phyloP scores from a whole-genome alignment of 2,113 vertebrate genomes.

The Martes martes region DNA sequence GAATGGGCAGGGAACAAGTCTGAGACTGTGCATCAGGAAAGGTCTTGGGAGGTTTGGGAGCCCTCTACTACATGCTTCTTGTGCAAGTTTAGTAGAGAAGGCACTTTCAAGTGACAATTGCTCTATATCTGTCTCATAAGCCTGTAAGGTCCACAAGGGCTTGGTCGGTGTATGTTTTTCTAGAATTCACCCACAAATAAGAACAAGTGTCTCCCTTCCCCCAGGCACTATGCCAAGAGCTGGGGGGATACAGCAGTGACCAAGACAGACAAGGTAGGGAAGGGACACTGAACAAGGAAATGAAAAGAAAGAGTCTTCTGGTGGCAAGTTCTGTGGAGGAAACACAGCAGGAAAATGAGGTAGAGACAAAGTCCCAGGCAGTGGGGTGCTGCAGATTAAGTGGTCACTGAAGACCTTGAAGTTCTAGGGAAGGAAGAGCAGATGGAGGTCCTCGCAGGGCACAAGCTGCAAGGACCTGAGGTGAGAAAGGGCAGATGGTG shows the following conservation, averaged over 20 bases:
- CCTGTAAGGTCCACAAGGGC: not conserved
- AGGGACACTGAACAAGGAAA: not conserved
- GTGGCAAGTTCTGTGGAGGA: not conserved
- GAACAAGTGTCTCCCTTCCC: not conserved
- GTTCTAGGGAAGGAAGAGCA: not conserved
- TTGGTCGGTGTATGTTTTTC: not conserved
- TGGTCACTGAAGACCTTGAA: not conserved
- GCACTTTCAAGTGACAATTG: not conserved
- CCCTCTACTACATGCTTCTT: not conserved
- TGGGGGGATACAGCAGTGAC: not conserved
- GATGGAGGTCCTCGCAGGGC: not conserved
- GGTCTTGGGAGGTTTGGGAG: not conserved
- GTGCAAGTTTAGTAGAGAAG: not conserved
- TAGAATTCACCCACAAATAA: not conserved
- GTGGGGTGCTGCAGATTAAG: no score
- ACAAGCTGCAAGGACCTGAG: not conserved
- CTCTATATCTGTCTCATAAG: not conserved
- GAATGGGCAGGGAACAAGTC: no score
- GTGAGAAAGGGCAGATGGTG: not conserved
- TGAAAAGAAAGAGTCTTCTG: not conserved
- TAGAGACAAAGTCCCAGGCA: not conserved
- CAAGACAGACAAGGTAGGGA: not conserved
- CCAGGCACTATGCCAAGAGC: not conserved
- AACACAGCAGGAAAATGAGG: not conserved
- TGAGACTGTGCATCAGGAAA: not conserved